Percentiles rank a stretch among this genome's conserved stretches.
Evolutionary conservation across 2,113 vertebrate species (phyloP).

Genomic region (Pseudorhombus dupliciocellatus): DNA sequence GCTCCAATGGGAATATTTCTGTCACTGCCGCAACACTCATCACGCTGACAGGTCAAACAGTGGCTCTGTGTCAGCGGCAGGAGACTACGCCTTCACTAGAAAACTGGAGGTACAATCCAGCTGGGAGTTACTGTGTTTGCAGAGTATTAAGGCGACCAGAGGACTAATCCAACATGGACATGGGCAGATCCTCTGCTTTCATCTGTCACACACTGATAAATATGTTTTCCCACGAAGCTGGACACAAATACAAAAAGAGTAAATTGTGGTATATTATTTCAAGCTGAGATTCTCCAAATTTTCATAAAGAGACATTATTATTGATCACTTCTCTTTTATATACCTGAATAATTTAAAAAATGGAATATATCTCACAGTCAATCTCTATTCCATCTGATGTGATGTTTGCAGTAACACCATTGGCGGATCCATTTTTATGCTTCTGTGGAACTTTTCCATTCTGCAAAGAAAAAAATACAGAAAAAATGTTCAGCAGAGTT

Average conservation of each 20-base stretch:
- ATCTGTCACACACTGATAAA: not conserved
- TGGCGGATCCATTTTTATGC: constrained; percentile 66
- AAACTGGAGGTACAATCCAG: constrained; percentile 21
- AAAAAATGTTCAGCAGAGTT: not conserved
- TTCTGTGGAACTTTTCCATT: constrained; percentile 41
- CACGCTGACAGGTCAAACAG: constrained; percentile 70
- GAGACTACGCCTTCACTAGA: constrained; percentile 67
- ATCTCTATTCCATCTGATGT: constrained; percentile 29
- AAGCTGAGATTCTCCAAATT: not conserved
- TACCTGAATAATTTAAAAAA: not conserved
- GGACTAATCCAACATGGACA: constrained; percentile 29
- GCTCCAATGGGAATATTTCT: constrained; percentile 10
- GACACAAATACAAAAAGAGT: not conserved
- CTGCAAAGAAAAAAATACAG: constrained; percentile 18
- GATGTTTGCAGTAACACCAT: constrained; percentile 57
- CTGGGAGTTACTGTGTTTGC: constrained; percentile 58
- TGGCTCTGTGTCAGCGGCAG: constrained; percentile 17
- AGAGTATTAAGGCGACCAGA: constrained; percentile 28
- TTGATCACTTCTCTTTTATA: not conserved
- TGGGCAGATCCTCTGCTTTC: constrained; percentile 16
- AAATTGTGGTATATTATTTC: not conserved
- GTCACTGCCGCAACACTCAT: constrained; percentile 27
- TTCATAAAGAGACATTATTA: not conserved
- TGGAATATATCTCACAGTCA: constrained; percentile 48
- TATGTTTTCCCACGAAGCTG: not conserved